A percentile compares a stretch with the other conserved stretches of the same genome.
phyloP scores from a whole-genome alignment of 2,797 vertebrate genomes.

The Taenioides sp. region DNA sequence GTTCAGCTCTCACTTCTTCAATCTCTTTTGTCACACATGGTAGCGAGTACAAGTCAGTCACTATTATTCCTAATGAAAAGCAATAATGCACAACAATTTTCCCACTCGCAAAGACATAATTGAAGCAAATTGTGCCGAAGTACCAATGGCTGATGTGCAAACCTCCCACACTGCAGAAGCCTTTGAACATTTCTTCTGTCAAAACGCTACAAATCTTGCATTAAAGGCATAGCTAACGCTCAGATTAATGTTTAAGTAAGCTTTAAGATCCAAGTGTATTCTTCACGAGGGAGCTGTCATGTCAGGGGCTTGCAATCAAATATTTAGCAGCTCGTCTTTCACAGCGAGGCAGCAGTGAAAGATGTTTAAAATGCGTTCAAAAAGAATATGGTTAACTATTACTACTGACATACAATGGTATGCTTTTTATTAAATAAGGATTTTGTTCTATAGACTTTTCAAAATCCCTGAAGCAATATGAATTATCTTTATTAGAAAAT shows the following conservation, averaged over 20 bases:
- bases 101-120: constrained; percentile 11
- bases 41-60: neutral
- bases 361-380: constrained; percentile 19
- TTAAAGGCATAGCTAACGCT: constrained; percentile 27
- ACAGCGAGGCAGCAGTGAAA: constrained; percentile 5
- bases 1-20: constrained; percentile 5
- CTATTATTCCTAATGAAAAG: constrained; percentile 5
- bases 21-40: constrained; percentile 9
- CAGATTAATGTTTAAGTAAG: constrained; percentile 36
- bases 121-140: constrained; percentile 15
- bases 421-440: neutral
- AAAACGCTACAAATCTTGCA: constrained; percentile 15
- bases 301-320: constrained; percentile 49
- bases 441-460: neutral
- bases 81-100: constrained; percentile 2
- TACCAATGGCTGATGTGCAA: neutral
- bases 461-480: neutral
- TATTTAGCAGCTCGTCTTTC: constrained; percentile 52
- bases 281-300: constrained; percentile 39
- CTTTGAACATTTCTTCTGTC: constrained; percentile 1
- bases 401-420: neutral
- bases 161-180: constrained; percentile 2
- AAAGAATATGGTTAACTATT: neutral
- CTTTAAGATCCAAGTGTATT: constrained; percentile 41
- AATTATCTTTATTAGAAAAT: neutral